Base-by-base conservation (phyloP, 35 echinoderm and acorn worm species). In the Apostichopus parvimensis region DNA sequence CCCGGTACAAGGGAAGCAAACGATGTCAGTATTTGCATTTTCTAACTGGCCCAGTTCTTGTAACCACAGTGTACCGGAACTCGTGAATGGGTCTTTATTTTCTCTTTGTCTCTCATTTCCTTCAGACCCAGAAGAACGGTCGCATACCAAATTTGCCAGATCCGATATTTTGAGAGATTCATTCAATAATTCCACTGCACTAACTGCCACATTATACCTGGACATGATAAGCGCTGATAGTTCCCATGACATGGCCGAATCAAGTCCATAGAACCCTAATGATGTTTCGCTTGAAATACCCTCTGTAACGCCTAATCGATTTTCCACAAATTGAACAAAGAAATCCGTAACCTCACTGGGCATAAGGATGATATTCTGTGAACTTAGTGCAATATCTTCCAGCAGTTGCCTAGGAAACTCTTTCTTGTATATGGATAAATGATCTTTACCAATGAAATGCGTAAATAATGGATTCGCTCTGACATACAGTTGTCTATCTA, bases 211-310 rank as follows among this genome's bases (percentile, higher is more conserved):
- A 86, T 86, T 58, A 21, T 18, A 56, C 14, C 26, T 62, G 17
- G 83, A 58, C 55, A 9, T 15, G n/a, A 86, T 58, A 5, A 86
- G 15, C 5, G 20, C 52, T 1, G 83, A 86, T 14, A 86, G 23
- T 62, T 86, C 83, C 55, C 55, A 86, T 86, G 83, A 58, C 83
- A 86, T 86, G 0, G 55, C 83, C 5, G 83, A 86, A 65, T 86
- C 83, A 54, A 86, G 24, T 60, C 83, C 83, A 62, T 56, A 86
- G 6, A 57, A 86, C 10, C 52, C 54, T 18, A 86, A 23, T 25
- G 83, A 23, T 60, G 57, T 14, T 21, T 60, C 60, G 6, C 2
- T 65, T 25, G 83, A 86, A 4, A 86, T 18, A 8, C n/a, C 11
- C 1, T 65, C 83, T 17, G 83, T 56, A 1, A 86, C 18, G 15